Evolutionary conservation across 2,113 vertebrate genomes (phyloP).

Genomic region (Pseudopodoces humilis): DNA sequence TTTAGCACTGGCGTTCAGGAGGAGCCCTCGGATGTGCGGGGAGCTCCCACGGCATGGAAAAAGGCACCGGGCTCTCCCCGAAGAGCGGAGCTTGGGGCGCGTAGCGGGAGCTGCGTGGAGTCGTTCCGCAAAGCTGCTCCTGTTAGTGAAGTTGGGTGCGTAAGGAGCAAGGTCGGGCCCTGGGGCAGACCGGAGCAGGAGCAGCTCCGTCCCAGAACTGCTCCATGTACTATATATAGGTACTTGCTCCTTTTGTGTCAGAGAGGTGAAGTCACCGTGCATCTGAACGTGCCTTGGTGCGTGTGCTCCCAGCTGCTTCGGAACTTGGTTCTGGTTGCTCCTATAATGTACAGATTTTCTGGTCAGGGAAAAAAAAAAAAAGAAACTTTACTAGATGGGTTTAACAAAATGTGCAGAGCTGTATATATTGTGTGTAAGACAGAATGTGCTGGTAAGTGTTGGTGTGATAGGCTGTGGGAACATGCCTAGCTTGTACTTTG

Average conservation of each 20-base stretch:
- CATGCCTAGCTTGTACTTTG: not conserved
- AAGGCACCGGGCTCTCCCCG: not conserved
- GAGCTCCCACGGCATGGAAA: not conserved
- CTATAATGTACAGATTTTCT: not conserved
- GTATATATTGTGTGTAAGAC: not conserved
- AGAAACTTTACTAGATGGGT: not conserved
- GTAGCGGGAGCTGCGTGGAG: rapidly evolving
- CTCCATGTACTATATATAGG: rapidly evolving
- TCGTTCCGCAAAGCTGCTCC: not conserved
- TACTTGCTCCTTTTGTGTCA: not conserved
- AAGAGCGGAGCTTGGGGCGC: not conserved
- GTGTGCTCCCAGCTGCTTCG: not conserved
- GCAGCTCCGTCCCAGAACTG: not conserved
- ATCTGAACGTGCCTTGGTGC: not conserved
- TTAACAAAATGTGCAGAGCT: not conserved
- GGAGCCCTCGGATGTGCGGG: not conserved
- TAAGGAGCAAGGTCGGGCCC: not conserved
- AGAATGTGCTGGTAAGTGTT: not conserved
- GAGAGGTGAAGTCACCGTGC: not conserved
- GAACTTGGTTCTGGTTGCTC: not conserved
- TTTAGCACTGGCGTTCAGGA: not conserved
- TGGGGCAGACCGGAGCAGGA: not conserved
- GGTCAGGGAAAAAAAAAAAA: not conserved
- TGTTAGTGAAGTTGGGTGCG: rapidly evolving
- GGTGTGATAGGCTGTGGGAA: not conserved